phyloP scores from a whole-genome alignment of 2,113 vertebrate species.

The Corythaeola cristata region DNA sequence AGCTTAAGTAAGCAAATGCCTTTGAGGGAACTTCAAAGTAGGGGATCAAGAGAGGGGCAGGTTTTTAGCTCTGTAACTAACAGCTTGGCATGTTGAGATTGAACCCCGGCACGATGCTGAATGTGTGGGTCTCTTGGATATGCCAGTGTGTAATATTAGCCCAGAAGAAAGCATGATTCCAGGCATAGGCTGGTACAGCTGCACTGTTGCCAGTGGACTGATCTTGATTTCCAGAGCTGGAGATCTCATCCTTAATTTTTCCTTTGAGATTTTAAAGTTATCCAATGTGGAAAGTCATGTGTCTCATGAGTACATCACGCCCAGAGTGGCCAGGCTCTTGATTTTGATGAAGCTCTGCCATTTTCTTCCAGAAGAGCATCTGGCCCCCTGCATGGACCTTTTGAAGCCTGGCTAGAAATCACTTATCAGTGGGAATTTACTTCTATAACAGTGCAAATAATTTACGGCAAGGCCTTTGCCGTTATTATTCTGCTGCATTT shows the following conservation, averaged over 20 bases:
- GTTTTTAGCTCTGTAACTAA: not conserved
- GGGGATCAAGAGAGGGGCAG: not conserved
- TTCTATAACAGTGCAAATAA: not conserved
- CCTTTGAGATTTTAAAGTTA: not conserved
- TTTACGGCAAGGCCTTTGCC: conserved; percentile 1
- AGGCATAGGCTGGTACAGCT: not conserved
- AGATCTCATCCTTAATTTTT: not conserved
- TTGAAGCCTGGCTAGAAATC: not conserved
- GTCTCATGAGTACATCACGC: not conserved
- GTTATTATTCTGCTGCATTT: conserved; percentile 40
- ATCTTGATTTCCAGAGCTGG: not conserved
- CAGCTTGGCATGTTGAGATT: not conserved
- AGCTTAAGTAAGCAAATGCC: conserved; percentile 65
- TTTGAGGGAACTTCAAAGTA: conserved; percentile 43
- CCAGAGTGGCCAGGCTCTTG: not conserved
- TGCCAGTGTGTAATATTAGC: not conserved
- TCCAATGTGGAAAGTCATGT: fast-evolving
- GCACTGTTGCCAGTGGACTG: not conserved
- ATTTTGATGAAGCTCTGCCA: not conserved
- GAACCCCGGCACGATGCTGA: not conserved
- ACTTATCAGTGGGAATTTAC: not conserved
- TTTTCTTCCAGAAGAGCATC: not conserved
- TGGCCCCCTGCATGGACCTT: not conserved
- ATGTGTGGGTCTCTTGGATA: not conserved
- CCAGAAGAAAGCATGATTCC: not conserved